These are phyloP conservation scores for Acipenser ruthenus DNA, from an alignment of 2,797 vertebrate genomes.

Conservation along the genomic window DNA sequence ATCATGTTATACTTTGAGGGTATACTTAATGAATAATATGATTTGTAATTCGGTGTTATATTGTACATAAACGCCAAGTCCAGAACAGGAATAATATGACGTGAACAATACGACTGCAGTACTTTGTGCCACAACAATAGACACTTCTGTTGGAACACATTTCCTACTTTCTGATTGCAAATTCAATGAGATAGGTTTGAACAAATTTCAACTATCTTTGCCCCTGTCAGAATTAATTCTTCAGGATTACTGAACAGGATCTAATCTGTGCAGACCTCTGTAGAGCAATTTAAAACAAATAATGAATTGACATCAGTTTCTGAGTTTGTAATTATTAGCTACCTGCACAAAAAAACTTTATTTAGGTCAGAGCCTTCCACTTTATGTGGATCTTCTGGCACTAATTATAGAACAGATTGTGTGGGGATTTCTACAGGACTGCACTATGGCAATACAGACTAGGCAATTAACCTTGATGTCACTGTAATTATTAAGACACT, in stretches of 20 bases:
- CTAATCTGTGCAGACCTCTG: conserved; percentile 2
- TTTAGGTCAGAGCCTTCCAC: conserved; percentile 52
- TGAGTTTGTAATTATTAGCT: conserved; percentile 23
- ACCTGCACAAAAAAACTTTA: conserved; percentile 40
- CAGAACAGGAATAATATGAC: background rate
- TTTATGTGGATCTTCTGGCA: conserved; percentile 53
- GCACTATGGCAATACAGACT: conserved; percentile 85
- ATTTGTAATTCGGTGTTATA: background rate
- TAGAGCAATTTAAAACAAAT: conserved; percentile 9
- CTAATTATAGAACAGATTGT: conserved; percentile 86
- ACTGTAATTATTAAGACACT: conserved; percentile 97
- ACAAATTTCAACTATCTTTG: background rate
- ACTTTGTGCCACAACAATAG: background rate
- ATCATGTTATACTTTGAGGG: background rate
- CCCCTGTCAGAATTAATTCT: conserved; percentile 4
- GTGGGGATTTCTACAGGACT: conserved; percentile 76
- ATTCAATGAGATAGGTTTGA: background rate
- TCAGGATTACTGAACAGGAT: conserved; percentile 5
- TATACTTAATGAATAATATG: background rate
- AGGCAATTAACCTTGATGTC: conserved; percentile 99
- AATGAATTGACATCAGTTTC: conserved; percentile 12
- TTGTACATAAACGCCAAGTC: background rate
- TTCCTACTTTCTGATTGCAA: background rate
- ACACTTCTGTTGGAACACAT: background rate
- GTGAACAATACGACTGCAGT: background rate